Percentiles rank a stretch among this genome's conserved stretches.
Conservation (phyloP, 2,113 vertebrate species). For the Dipodomys stephensi region DNA sequence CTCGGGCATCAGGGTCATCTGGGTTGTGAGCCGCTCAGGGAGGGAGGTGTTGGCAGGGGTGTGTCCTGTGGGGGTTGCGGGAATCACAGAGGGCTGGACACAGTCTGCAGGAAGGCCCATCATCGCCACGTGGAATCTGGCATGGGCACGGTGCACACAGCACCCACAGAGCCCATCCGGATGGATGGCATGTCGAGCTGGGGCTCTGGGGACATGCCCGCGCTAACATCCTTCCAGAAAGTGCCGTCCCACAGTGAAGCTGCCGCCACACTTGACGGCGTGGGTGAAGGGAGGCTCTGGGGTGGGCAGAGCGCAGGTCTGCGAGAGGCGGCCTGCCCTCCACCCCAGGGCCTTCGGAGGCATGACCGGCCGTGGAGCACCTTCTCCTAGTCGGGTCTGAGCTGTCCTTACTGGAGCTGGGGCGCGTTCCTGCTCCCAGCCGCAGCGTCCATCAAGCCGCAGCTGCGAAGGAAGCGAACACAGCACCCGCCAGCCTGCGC, state of each 20-base stretch:
- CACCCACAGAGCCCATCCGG: background rate
- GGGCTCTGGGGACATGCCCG: background rate
- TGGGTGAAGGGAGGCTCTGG: background rate
- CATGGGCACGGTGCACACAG: rapidly evolving
- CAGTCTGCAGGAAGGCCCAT: rapidly evolving
- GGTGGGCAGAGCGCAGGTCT: background rate
- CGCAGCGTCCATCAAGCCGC: background rate
- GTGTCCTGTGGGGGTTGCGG: background rate
- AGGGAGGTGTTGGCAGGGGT: background rate
- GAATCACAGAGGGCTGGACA: no score
- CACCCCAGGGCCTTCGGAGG: background rate
- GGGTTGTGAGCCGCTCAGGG: no score
- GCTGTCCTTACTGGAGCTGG: rapidly evolving
- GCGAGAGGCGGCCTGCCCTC: rapidly evolving
- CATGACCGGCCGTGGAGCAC: rapidly evolving
- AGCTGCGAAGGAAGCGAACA: background rate
- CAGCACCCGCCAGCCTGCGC: background rate
- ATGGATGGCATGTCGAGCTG: background rate
- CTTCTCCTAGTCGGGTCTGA: rapidly evolving
- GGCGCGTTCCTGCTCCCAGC: rapidly evolving
- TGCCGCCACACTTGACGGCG: no score
- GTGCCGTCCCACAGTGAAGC: no score
- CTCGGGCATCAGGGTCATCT: background rate
- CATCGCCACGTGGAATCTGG: background rate
- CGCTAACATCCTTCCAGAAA: no score